Base-by-base conservation (phyloP, 2,888 invertebrate species). In the Ochropacha duplaris region DNA sequence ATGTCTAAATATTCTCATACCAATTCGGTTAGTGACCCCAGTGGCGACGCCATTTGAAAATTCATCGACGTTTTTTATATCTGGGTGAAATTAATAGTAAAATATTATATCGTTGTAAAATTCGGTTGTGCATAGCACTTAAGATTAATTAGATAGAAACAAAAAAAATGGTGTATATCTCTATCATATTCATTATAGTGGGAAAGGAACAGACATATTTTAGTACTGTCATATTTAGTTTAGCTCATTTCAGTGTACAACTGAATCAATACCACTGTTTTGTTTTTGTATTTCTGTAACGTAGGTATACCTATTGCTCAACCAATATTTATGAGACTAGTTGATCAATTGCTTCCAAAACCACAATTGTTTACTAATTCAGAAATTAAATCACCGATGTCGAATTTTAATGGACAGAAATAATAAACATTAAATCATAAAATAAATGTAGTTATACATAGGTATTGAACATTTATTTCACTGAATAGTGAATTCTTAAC, bases 401-500 rank as follows among this genome's bases (percentile, higher is more conserved):
- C 19, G 19, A 44, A 44, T 9, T 8, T 16, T 44, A n/a, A n/a
- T 44, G 8, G 36, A 36, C 36, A 36, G 36, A 44, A 16, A 39
- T 39, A 39, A 16, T 4, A 44, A 44, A 2, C 16, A 39, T 39
- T 16, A 5, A 19, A 44, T 2, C 19, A 44, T 44, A 44, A 44
- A 44, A 19, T 44, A 19, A 19, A 36, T 36, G n/a, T 36, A n/a
- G 3, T 0, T 19, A 39, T 39, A 16, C 11, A 5, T 36, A 2
- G n/a, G n/a, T n/a, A n/a, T n/a, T n/a, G n/a, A n/a, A n/a, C n/a
- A n/a, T n/a, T n/a, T n/a, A n/a, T n/a, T n/a, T n/a, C n/a, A n/a
- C n/a, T n/a, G n/a, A n/a, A n/a, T n/a, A 36, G 36, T 14, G 36
- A 36, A 11, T 44, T 58, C 26, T 55, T 55, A 49, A 57, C 36